Base-by-base conservation (phyloP, 2,888 invertebrate genomes). In the Tiphia femorata region DNA sequence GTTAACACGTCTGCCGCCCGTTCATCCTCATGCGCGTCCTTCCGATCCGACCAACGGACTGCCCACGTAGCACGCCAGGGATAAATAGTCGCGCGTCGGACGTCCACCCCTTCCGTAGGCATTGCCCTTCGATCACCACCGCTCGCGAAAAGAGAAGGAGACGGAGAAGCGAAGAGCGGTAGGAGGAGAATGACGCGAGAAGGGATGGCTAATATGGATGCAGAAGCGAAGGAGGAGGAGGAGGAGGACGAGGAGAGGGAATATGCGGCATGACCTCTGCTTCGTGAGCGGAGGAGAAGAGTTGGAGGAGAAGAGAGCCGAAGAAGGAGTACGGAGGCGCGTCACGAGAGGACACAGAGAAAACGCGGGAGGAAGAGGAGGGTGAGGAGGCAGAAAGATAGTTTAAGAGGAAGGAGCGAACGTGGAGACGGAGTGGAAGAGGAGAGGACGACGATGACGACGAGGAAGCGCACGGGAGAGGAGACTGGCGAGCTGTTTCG, bases 81-180 rank as follows among this genome's bases (percentile, higher is more conserved):
- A 71, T 65, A 58, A 67, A 67, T 65, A 71, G 67, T 60, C 49
- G 46, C 58, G 62, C 67, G 67, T 58, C 49, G 40, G 47, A 53
- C 64, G 66, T 67, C 62, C 64, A 64, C 29, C n/a, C n/a, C n/a
- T n/a, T n/a, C 43, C 58, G 55, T 37, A 48, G 49, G 47, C 60
- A 60, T 70, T 51, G 70, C 66, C 53, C 44, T 44, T 35, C 48
- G 70, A 70, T 68, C 60, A 70, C 51, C 58, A n/a, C n/a, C n/a
- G n/a, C n/a, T n/a, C n/a, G n/a, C n/a, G n/a, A n/a, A n/a, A n/a
- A n/a, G n/a, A n/a, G 58, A 60, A 62, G 38, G 63, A 64, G 44
- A 35, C n/a, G 27, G 17, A 27, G 47, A 38, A 29, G 37, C 30
- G 30, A 47, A 40, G 42, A 55, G 35, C 40, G 38, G 50, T 52